Evolutionary conservation across 2,797 vertebrate species (phyloP), one percentile per base, ranked within the genome.

Genomic region (Menidia menidia): DNA sequence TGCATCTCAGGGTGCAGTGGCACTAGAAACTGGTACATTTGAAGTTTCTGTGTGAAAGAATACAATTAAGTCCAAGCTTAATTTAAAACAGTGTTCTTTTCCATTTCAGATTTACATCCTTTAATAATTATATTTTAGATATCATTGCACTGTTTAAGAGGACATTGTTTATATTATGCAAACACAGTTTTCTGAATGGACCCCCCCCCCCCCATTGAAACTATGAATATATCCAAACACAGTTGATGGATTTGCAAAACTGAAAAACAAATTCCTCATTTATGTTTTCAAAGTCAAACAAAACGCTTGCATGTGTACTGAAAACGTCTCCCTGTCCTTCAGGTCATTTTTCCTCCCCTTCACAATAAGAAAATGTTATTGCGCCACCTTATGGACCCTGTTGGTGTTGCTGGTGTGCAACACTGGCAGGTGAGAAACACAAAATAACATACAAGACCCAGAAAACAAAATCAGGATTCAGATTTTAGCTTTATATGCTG

Each of bases 311-410:
- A 15, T 64, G 18, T 59, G 4, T 61, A 55, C 44, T 11, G 13
- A 63, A 25, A 66, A 35, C 35, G 60, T 47, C 35, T 56, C 14
- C 35, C 25, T 47, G 35, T 53, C 51, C 62, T 53, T 54, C 25
- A 32, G n/a, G 51, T 70, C 60, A 61, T 62, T 42, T 31, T 4
- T 14, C 16, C 19, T 59, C 48, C 35, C 41, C 31, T 53, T 60
- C 51, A 57, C 3, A 43, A 53, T 25, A 33, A 65, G 32, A 78
- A 30, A 63, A 59, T 55, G 75, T 72, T 83, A 63, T 64, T 58
- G 81, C 74, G 83, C 83, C 84, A 75, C 80, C 90, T 53, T 61
- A 45, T 89, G 93, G 90, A 61, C 54, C 60, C 12, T 41, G 11
- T 56, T 63, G 60, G 78, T 77, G 87, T 72, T 60, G 73, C 15